These are phyloP conservation scores for Eidolon dupreanum DNA, from an alignment of 2,797 vertebrate species.

Conservation along the genomic window DNA sequence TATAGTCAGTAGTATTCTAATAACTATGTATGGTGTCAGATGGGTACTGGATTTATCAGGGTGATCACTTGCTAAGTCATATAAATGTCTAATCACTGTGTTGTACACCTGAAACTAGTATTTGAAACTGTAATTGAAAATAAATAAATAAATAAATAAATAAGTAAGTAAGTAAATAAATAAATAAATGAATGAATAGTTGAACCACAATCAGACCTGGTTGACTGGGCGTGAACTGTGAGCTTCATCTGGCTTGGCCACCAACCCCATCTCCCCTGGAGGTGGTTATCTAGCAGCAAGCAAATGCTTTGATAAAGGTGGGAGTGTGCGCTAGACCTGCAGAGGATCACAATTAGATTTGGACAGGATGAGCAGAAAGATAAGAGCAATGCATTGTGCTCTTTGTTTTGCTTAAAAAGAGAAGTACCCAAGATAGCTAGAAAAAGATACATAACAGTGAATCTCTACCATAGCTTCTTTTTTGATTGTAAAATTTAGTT, in stretches of 20 bases:
- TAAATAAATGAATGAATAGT: neutral
- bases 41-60: too few species aligned
- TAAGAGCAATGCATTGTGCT: neutral
- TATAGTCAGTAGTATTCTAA: too few species aligned
- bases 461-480: neutral
- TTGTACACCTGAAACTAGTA: too few species aligned
- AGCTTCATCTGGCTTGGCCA: neutral
- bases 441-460: neutral
- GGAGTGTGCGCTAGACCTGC: neutral
- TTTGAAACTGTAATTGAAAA: too few species aligned
- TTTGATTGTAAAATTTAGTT: neutral
- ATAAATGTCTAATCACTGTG: too few species aligned
- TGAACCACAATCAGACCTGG: neutral
- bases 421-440: neutral
- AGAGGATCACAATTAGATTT: neutral
- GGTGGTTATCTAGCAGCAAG: neutral
- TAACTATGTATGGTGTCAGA: too few species aligned
- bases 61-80: too few species aligned
- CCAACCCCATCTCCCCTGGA: neutral
- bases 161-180: too few species aligned
- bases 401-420: neutral
- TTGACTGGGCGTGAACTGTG: neutral
- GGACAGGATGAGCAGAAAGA: neutral
- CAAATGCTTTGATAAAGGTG: neutral
- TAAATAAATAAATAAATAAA: too few species aligned